Percentiles rank a stretch among this genome's conserved stretches.
Conservation (phyloP, 2,888 invertebrate species). For the Cerastis leucographa region DNA sequence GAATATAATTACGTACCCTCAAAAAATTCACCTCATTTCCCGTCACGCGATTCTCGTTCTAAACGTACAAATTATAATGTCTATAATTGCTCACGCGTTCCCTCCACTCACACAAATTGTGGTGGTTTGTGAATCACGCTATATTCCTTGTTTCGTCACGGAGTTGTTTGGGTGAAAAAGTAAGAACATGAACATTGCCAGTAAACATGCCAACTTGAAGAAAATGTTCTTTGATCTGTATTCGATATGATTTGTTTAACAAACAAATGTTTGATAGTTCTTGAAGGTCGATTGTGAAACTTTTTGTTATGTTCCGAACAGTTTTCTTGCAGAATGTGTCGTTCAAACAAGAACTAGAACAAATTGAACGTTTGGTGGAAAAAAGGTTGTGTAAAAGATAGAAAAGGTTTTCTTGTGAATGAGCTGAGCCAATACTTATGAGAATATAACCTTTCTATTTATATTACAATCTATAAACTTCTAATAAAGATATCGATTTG, state of each 20-base stretch:
- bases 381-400: not conserved
- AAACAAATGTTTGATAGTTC: constrained; percentile 50
- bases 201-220: constrained; percentile 62
- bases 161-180: constrained; percentile 57
- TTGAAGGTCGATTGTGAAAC: constrained; percentile 33
- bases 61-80: constrained; percentile 58
- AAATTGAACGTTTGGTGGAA: not conserved
- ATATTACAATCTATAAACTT: constrained; percentile 21
- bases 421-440: not conserved
- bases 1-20: constrained; percentile 59
- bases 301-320: constrained; percentile 21
- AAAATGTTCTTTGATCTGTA: constrained; percentile 49
- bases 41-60: constrained; percentile 61
- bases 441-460: constrained; percentile 16
- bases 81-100: constrained; percentile 61
- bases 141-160: constrained; percentile 62
- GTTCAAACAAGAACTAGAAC: constrained; percentile 27
- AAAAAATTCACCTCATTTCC: constrained; percentile 59
- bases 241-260: constrained; percentile 61
- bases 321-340: constrained; percentile 8
- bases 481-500: constrained; percentile 32
- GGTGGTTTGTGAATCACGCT: constrained; percentile 43
- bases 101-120: constrained; percentile 57
- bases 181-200: constrained; percentile 63
- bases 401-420: constrained; percentile 8